Percentiles rank a stretch among this genome's conserved stretches.
Evolutionary conservation across 2,888 invertebrate genomes (phyloP).

Genomic region (Tryphoninae sp.): DNA sequence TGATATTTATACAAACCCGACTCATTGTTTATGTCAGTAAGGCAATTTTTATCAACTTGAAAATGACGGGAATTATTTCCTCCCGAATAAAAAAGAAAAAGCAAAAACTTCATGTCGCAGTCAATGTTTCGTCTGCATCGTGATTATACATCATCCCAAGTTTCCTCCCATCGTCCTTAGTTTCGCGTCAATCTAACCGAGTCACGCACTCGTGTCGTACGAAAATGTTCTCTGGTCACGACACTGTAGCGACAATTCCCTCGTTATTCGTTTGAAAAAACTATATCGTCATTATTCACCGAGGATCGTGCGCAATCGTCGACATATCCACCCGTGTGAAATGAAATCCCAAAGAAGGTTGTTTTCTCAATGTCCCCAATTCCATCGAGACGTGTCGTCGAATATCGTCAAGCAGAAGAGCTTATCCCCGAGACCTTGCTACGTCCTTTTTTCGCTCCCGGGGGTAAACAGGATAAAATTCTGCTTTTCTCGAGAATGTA

Average conservation of each 20-base stretch:
- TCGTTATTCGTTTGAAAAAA: constrained; percentile 19
- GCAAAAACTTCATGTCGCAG: not conserved
- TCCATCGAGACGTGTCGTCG: constrained; percentile 13
- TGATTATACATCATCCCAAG: not conserved
- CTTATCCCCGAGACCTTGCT: constrained; percentile 29
- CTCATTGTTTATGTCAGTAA: no score
- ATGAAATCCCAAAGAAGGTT: constrained; percentile 13
- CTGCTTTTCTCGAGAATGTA: constrained; percentile 22
- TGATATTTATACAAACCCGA: no score
- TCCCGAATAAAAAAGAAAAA: no score
- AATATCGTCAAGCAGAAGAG: not conserved
- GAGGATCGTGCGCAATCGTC: constrained; percentile 2
- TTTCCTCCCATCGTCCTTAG: constrained; percentile 7
- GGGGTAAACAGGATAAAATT: constrained; percentile 5
- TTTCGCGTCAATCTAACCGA: constrained; percentile 14
- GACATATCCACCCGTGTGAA: constrained; percentile 11
- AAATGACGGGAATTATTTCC: no score
- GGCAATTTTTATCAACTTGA: no score
- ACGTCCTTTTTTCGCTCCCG: constrained; percentile 26
- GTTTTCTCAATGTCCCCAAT: not conserved
- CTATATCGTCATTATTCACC: constrained; percentile 24
- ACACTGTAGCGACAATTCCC: constrained; percentile 20
- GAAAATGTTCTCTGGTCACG: constrained; percentile 49
- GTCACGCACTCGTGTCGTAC: constrained; percentile 54
- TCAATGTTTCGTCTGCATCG: not conserved